These are phyloP conservation scores for Leuctra nigra DNA, from an alignment of 2,888 invertebrate species.

Conservation along the genomic window DNA sequence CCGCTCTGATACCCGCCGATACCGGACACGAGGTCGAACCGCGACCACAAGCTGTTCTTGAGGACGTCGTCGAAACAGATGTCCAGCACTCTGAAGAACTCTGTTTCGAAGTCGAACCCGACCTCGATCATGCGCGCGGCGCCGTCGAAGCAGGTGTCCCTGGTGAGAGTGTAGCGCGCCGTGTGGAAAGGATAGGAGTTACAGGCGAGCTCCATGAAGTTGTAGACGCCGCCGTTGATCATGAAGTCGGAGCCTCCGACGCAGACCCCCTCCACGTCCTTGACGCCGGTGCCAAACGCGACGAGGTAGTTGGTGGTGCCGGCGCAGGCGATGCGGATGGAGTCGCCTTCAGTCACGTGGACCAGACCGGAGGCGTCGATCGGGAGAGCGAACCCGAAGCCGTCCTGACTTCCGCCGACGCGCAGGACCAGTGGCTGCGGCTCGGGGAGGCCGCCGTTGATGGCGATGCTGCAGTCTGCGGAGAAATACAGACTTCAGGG, in stretches of 20 bases:
- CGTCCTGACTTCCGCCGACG: conserved; percentile 12
- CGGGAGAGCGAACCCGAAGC: conserved; percentile 22
- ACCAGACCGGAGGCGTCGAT: conserved; percentile 1
- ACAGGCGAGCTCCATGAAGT: conserved; percentile 43
- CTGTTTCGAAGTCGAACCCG: conserved; percentile 46
- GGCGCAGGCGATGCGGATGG: conserved; percentile 19
- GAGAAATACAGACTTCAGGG: background rate
- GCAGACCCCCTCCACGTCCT: conserved; percentile 17
- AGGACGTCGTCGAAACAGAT: conserved; percentile 49
- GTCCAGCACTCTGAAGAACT: conserved; percentile 43
- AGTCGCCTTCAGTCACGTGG: conserved; percentile 7
- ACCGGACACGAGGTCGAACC: conserved; percentile 43
- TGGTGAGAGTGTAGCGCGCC: conserved; percentile 40
- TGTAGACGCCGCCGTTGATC: conserved; percentile 26
- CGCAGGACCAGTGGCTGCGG: conserved; percentile 25
- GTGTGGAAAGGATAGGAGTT: conserved; percentile 40
- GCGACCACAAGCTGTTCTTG: conserved; percentile 47
- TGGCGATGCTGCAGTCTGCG: conserved; percentile 22
- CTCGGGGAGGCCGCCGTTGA: conserved; percentile 23
- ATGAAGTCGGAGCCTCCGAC: conserved; percentile 18
- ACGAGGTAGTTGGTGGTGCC: conserved; percentile 17
- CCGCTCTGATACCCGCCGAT: conserved; percentile 45
- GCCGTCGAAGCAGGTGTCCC: conserved; percentile 40
- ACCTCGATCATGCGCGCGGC: conserved; percentile 45
- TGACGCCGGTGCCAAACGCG: background rate